Base-by-base conservation (phyloP, 2,888 invertebrate species). In the Serrognathus titanus region DNA sequence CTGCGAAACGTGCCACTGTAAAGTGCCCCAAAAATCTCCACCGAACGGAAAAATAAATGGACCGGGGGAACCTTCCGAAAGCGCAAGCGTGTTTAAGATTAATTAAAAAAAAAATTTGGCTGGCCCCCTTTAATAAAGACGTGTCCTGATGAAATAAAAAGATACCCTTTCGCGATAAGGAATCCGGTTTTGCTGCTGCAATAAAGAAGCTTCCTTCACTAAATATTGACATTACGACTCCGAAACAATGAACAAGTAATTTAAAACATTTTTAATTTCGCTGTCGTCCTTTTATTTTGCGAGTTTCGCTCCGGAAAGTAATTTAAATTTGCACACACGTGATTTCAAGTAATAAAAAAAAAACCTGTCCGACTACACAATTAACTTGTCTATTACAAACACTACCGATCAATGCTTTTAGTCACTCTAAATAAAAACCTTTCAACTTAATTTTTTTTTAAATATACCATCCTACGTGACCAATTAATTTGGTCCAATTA, bases 161-260 rank as follows among this genome's bases (percentile, higher is more conserved):
- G 43, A 11, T 16, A 43, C 43, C 43, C 43, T 11, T 43, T 43
- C 43, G 43, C 24, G 20, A 43, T 43, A 43, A 43, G 20, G 8
- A 43, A 43, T 20, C 43, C 43, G 24, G 24, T 31, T 31, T 31
- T 31, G 24, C 43, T 41, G 11, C 11, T 43, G n/a, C 20, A 43
- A 43, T 43, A 43, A 43, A 43, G 43, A 43, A 11, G 16, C 43
- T 43, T 43, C 43, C 43, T 43, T 43, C 20, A 43, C 13, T 43
- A 43, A 43, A 43, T 43, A 43, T 43, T 43, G 43, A 43, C 43
- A 43, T 16, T 43, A 20, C 13, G 43, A 43, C 43, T 43, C 20
- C 39, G 43, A 43, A 43, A 43, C 43, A 43, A 43, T 43, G 20
- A 20, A 11, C 9, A 43, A 43, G 43, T 43, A 43, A 43, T 43